phyloP scores from a whole-genome alignment of 2,888 invertebrate species.

The Mythimna vitellina region DNA sequence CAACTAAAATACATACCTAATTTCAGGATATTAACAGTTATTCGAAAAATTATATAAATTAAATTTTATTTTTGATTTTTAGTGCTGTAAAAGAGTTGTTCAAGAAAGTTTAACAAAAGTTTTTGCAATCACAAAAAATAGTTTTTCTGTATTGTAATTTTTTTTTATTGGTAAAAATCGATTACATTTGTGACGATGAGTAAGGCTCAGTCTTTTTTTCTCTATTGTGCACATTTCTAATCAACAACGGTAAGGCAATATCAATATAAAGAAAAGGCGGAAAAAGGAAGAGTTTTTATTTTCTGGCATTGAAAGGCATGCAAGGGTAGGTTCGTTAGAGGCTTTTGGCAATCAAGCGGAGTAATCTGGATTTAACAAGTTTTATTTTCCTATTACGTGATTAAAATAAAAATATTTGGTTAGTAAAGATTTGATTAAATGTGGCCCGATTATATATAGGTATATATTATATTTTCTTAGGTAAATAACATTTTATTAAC shows the following conservation, averaged over 20 bases:
- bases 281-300: conserved; percentile 35
- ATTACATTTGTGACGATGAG: neutral
- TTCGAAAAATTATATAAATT: neutral
- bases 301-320: conserved; percentile 31
- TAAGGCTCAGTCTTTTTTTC: neutral
- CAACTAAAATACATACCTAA: conserved; percentile 7
- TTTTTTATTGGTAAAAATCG: neutral
- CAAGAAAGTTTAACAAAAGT: conserved; percentile 56
- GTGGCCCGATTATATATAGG: neutral
- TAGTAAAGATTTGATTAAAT: neutral
- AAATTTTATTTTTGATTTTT: neutral
- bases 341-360: conserved; percentile 25
- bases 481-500: too few relatives aligned
- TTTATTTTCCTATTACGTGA: conserved; percentile 26
- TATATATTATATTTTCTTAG: neutral
- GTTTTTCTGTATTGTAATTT: neutral
- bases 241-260: conserved; percentile 45
- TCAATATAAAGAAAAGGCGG: conserved; percentile 33
- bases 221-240: conserved; percentile 36
- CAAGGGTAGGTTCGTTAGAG: conserved; percentile 23
- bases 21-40: conserved; percentile 5
- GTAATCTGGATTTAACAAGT: conserved; percentile 20
- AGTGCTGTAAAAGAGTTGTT: conserved; percentile 30
- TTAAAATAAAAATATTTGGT: neutral
- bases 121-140: conserved; percentile 17